Evolutionary conservation across 2,888 invertebrate genomes (phyloP).

Genomic region (Rotaria macrura): DNA sequence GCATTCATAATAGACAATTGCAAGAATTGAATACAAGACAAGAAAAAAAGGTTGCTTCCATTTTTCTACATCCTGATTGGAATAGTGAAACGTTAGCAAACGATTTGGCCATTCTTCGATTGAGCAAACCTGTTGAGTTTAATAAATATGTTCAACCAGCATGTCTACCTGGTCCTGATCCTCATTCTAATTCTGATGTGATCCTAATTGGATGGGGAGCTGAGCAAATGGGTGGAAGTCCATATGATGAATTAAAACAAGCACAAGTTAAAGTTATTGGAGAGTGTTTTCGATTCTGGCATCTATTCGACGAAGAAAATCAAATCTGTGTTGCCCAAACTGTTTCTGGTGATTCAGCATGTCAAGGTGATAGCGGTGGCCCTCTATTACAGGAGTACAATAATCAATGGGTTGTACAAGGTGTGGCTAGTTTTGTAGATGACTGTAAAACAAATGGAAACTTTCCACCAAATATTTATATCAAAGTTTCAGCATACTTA

Average conservation of each 20-base stretch:
- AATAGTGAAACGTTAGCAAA: neutral
- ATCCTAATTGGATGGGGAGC: neutral
- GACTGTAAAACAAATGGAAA: conserved; percentile 1
- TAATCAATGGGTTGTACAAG: neutral
- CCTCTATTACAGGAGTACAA: neutral
- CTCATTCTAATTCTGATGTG: neutral
- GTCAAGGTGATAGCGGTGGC: conserved; percentile 1
- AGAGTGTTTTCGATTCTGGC: neutral
- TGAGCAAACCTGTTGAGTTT: neutral
- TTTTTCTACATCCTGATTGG: neutral
- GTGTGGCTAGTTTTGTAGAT: neutral
- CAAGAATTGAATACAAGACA: neutral
- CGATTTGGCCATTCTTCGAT: conserved; percentile 12
- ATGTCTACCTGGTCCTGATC: conserved; percentile 9
- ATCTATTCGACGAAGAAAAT: neutral
- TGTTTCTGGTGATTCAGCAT: neutral
- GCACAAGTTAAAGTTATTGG: neutral
- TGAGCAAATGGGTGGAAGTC: neutral
- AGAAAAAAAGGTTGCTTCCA: neutral
- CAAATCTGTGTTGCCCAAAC: neutral
- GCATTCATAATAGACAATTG: neutral
- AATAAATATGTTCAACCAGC: neutral
- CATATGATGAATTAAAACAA: conserved; percentile 5
- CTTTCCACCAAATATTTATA: neutral
- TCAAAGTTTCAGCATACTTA: neutral